Percentiles rank a stretch among this genome's conserved stretches.
phyloP scores from a whole-genome alignment of 1,140 invertebrate genomes.

The Melanaphis sacchari region DNA sequence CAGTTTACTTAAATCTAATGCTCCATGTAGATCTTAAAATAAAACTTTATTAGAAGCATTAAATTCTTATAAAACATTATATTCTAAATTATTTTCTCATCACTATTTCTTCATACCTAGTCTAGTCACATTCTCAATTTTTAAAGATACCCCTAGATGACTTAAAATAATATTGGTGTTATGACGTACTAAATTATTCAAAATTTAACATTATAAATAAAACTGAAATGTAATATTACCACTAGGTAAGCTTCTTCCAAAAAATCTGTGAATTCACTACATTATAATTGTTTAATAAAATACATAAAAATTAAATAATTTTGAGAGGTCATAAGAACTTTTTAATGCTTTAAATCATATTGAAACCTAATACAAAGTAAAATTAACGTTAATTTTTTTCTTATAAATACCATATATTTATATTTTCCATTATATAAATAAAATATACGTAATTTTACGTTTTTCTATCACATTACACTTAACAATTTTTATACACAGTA shows the following conservation, averaged over 20 bases:
- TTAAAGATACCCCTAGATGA: rapidly evolving
- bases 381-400: background rate
- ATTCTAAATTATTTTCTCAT: background rate
- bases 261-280: background rate
- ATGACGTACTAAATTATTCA: background rate
- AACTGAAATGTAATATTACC: background rate
- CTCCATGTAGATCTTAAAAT: background rate
- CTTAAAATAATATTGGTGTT: background rate
- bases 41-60: background rate
- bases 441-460: too few relatives aligned
- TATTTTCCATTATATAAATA: background rate
- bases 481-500: background rate
- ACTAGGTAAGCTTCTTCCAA: background rate
- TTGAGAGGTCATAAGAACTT: background rate
- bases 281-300: background rate
- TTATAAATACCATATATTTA: background rate
- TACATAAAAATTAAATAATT: background rate
- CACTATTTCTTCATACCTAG: background rate
- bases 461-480: background rate
- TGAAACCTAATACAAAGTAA: background rate
- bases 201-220: background rate
- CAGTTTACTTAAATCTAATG: too few relatives aligned
- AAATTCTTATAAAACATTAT: background rate
- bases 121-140: background rate
- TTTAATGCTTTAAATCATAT: too few relatives aligned